These are phyloP conservation scores for Callyntrura sp. DNA, from an alignment of 2,888 invertebrate species.

Conservation along the genomic window DNA sequence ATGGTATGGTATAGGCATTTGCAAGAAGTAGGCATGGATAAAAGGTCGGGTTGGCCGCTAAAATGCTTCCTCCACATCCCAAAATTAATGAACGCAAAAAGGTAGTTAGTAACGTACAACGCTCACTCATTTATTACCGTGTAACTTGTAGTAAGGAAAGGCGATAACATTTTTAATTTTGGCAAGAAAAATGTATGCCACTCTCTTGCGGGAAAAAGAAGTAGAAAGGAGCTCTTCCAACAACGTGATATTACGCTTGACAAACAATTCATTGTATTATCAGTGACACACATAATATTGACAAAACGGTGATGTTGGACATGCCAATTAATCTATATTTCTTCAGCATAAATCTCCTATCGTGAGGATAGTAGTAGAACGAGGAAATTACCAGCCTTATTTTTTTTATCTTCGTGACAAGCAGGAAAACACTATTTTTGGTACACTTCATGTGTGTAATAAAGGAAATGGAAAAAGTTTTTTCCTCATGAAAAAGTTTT, in stretches of 20 bases:
- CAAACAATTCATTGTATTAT: slow-evolving; percentile 41
- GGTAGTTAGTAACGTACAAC: too few relatives aligned
- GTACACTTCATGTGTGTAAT: slow-evolving; percentile 71
- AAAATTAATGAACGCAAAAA: slow-evolving; percentile 29
- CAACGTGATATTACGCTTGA: slow-evolving; percentile 11
- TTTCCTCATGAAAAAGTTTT: slow-evolving; percentile 55
- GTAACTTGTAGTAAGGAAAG: neutral
- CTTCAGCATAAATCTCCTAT: neutral
- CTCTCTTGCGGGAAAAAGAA: neutral
- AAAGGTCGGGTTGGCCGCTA: too few relatives aligned
- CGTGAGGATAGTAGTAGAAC: neutral
- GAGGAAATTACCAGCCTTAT: slow-evolving; percentile 8
- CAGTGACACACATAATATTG: slow-evolving; percentile 48
- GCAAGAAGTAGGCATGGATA: neutral
- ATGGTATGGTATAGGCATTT: neutral
- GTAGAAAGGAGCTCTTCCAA: neutral
- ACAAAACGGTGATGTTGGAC: slow-evolving; percentile 28
- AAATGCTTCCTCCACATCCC: neutral
- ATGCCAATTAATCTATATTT: slow-evolving; percentile 52
- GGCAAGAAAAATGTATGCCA: neutral
- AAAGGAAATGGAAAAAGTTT: slow-evolving; percentile 78
- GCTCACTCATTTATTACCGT: too few relatives aligned
- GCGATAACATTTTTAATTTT: slow-evolving; percentile 27
- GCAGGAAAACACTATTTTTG: slow-evolving; percentile 56
- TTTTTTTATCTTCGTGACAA: slow-evolving; percentile 64